A percentile compares a stretch with the other conserved stretches of the same genome.
phyloP scores from a whole-genome alignment of 1,140 invertebrate species.

The Cotesia chilonis region DNA sequence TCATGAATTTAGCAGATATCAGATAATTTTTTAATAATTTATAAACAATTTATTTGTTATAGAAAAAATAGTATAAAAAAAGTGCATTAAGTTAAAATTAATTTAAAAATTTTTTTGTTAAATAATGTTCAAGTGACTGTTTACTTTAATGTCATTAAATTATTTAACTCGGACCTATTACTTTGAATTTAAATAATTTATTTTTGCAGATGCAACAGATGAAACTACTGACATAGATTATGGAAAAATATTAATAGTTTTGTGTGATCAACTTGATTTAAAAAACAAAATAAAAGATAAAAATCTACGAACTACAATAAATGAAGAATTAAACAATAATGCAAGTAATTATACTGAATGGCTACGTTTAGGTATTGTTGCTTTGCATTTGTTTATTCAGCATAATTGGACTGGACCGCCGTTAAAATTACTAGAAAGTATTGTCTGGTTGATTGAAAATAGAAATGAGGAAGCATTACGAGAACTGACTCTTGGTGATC shows the following conservation, averaged over 20 bases:
- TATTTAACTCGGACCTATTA: neutral
- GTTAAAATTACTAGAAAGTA: slow-evolving; percentile 55
- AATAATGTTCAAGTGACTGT: no score
- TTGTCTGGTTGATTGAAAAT: slow-evolving; percentile 58
- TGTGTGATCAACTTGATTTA: slow-evolving; percentile 16
- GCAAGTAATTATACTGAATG: slow-evolving; percentile 38
- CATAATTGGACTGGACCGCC: slow-evolving; percentile 83
- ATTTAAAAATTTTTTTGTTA: no score
- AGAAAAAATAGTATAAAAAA: no score
- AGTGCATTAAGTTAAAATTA: no score
- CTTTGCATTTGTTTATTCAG: slow-evolving; percentile 79
- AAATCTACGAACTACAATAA: slow-evolving; percentile 13
- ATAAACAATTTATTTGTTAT: no score
- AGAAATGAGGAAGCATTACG: slow-evolving; percentile 70
- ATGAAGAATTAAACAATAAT: slow-evolving; percentile 16
- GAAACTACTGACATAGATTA: slow-evolving; percentile 2
- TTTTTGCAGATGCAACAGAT: neutral
- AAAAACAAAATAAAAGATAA: neutral
- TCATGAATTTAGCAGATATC: no score
- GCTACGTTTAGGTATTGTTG: slow-evolving; percentile 67
- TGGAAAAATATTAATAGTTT: slow-evolving; percentile 9
- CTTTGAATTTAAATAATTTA: neutral
- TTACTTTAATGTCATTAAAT: neutral
- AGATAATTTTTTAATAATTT: no score
- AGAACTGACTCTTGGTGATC: slow-evolving; percentile 50